A percentile compares a stretch with the other conserved stretches of the same genome.
Conservation (phyloP, 2,113 vertebrate genomes). For the Coregonus clupeaformis region DNA sequence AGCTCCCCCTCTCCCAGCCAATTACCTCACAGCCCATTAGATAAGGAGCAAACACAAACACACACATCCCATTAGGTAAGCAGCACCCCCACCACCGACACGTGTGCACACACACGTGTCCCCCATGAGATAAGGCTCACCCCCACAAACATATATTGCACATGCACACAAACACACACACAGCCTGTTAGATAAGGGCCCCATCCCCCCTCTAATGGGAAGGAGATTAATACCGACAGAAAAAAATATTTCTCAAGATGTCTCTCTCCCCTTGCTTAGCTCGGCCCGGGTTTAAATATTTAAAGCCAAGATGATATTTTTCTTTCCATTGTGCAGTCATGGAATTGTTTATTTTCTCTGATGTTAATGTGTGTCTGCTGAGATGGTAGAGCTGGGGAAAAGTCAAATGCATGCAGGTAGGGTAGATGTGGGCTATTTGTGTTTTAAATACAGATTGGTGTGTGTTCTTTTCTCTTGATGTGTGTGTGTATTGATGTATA, state of each 20-base stretch:
- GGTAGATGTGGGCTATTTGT: conserved; percentile 57
- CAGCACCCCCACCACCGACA: conserved; percentile 13
- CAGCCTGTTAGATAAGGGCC: conserved; percentile 40
- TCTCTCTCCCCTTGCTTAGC: conserved; percentile 45
- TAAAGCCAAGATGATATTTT: conserved; percentile 48
- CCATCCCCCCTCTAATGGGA: conserved; percentile 51
- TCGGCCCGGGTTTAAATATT: conserved; percentile 61
- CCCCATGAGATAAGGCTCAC: conserved; percentile 50
- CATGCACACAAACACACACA: conserved; percentile 23
- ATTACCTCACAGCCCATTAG: conserved; percentile 63
- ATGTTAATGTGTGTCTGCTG: conserved; percentile 40
- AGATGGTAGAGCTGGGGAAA: conserved; percentile 6
- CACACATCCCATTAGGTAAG: conserved; percentile 21
- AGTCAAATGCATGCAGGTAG: conserved; percentile 22
- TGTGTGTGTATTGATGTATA: conserved; percentile 18
- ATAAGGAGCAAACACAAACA: conserved; percentile 31
- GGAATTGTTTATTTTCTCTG: conserved; percentile 34
- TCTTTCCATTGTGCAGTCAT: conserved; percentile 31
- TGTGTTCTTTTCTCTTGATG: background rate
- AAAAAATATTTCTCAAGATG: conserved; percentile 60
- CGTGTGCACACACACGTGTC: conserved; percentile 12
- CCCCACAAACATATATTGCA: conserved; percentile 36
- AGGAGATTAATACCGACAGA: conserved; percentile 61
- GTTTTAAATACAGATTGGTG: background rate
- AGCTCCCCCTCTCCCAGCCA: conserved; percentile 44